Percentiles rank a stretch among this genome's conserved stretches.
Conservation (phyloP, 2,797 vertebrate genomes). For the Oophaga sylvatica region DNA sequence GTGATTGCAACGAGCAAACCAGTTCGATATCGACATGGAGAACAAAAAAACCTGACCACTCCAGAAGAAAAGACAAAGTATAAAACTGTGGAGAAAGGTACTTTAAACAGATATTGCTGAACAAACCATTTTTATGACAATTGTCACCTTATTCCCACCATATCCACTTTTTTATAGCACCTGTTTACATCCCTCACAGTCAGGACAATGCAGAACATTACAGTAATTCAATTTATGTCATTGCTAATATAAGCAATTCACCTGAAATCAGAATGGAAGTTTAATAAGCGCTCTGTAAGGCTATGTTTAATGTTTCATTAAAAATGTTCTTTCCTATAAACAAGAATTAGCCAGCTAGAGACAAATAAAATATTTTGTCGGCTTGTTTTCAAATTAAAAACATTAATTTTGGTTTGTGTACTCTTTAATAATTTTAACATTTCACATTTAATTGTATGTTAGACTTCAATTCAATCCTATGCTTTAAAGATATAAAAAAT, state of each 20-base stretch:
- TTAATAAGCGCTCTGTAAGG: neutral
- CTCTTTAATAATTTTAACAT: neutral
- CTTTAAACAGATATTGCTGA: neutral
- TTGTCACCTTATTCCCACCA: neutral
- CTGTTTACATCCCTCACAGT: neutral
- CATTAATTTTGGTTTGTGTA: neutral
- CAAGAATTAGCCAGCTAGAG: neutral
- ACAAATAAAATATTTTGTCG: neutral
- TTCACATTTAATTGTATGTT: neutral
- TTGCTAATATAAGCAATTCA: neutral
- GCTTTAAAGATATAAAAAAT: neutral
- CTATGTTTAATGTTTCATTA: neutral
- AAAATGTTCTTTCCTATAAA: neutral
- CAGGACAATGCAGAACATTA: neutral
- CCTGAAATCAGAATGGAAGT: neutral
- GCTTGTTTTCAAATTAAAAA: neutral
- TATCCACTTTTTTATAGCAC: neutral
- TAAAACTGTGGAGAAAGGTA: constrained; percentile 41
- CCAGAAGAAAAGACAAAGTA: constrained; percentile 44
- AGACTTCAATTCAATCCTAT: neutral
- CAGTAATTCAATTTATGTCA: neutral
- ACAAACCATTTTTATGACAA: neutral
- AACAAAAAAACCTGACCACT: neutral
- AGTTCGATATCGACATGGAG: neutral
- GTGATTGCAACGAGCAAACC: constrained; percentile 48